phyloP scores from a whole-genome alignment of 1,140 invertebrate genomes.

The Anastrepha ludens region DNA sequence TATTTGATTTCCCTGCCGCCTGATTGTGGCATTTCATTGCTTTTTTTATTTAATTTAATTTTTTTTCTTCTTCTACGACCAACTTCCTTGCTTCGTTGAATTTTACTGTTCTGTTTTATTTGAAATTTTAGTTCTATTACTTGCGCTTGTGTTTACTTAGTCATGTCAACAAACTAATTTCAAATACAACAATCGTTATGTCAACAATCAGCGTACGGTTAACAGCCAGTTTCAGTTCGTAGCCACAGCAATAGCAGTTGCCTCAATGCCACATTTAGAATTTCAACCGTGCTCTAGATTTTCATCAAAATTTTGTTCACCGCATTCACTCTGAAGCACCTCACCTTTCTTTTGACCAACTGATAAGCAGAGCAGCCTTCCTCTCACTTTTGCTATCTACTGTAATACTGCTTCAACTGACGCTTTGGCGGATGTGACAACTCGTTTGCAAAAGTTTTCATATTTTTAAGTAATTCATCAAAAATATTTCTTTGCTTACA shows the following conservation, averaged over 20 bases:
- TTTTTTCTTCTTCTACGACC: background rate
- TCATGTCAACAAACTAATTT: slow-evolving; percentile 52
- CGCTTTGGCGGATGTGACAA: background rate
- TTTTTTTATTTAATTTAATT: background rate
- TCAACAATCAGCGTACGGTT: background rate
- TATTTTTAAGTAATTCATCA: slow-evolving; percentile 33
- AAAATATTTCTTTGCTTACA: slow-evolving; percentile 25
- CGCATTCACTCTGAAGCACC: background rate
- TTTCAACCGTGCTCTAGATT: background rate
- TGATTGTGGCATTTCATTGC: background rate
- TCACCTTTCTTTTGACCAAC: background rate
- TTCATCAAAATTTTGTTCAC: background rate
- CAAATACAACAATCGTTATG: slow-evolving; percentile 43
- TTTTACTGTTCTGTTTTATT: background rate
- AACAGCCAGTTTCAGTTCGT: background rate
- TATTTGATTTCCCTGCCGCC: slow-evolving; percentile 3
- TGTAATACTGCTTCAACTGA: background rate
- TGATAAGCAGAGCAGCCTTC: background rate
- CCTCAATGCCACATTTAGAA: background rate
- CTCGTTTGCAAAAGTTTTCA: slow-evolving; percentile 22
- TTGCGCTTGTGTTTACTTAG: slow-evolving; percentile 16
- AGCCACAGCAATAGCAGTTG: background rate
- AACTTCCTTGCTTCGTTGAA: too few relatives aligned
- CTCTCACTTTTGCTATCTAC: background rate
- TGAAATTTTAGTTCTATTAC: slow-evolving; percentile 2